phyloP scores from a whole-genome alignment of 2,797 vertebrate genomes.

The Loriculus beryllinus region DNA sequence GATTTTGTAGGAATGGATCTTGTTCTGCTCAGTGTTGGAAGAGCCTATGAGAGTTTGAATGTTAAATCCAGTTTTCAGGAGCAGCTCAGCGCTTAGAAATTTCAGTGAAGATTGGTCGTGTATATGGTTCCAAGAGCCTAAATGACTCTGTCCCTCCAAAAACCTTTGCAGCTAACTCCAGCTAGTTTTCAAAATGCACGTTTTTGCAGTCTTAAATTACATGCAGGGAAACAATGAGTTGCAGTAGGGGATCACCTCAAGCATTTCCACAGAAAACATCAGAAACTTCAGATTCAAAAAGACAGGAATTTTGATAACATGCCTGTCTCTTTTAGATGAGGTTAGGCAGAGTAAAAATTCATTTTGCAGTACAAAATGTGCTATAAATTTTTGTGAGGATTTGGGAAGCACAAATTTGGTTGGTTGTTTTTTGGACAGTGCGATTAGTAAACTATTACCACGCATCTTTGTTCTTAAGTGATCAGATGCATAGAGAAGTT shows the following conservation, averaged over 20 bases:
- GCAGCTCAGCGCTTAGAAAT: background rate
- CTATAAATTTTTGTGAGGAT: background rate
- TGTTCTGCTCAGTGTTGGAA: background rate
- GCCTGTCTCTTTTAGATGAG: background rate
- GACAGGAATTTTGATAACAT: background rate
- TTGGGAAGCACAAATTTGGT: background rate
- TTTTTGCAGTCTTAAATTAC: background rate
- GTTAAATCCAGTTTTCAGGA: background rate
- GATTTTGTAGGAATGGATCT: background rate
- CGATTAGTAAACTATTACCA: background rate
- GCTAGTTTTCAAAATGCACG: background rate
- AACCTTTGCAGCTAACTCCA: background rate
- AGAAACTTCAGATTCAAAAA: background rate
- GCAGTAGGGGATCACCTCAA: background rate
- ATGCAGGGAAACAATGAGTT: background rate
- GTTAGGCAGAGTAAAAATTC: background rate
- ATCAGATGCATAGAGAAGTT: background rate
- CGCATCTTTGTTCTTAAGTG: background rate
- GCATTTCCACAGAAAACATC: background rate
- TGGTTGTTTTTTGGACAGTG: background rate
- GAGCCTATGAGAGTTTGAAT: background rate
- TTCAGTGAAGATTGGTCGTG: background rate
- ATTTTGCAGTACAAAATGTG: background rate
- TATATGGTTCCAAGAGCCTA: background rate
- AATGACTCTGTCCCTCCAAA: background rate